phyloP scores from a whole-genome alignment of 2,797 vertebrate species.

The Vireo griseus region DNA sequence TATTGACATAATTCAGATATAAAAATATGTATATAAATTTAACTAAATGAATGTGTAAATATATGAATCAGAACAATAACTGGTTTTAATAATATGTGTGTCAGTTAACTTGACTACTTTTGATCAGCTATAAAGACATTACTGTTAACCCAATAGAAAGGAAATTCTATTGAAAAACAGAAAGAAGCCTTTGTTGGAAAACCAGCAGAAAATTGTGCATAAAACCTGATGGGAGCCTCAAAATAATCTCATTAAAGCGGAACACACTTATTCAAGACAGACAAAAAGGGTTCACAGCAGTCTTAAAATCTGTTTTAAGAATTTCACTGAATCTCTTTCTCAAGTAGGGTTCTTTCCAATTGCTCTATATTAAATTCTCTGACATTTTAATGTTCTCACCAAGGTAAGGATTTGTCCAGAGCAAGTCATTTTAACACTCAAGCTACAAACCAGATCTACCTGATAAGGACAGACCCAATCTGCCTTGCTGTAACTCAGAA shows the following conservation, averaged over 20 bases:
- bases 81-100: slow-evolving; percentile 50
- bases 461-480: slow-evolving; percentile 13
- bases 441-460: slow-evolving; percentile 27
- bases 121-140: slow-evolving; percentile 54
- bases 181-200: slow-evolving; percentile 70
- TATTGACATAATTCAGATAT: not conserved
- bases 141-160: slow-evolving; percentile 55
- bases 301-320: slow-evolving; percentile 66
- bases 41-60: not conserved
- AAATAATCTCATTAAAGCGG: slow-evolving; percentile 76
- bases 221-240: slow-evolving; percentile 72
- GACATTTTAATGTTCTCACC: slow-evolving; percentile 56
- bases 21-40: not conserved
- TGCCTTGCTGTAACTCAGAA: not conserved
- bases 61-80: slow-evolving; percentile 51
- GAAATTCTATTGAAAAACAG: slow-evolving; percentile 65
- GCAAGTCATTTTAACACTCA: slow-evolving; percentile 46
- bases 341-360: slow-evolving; percentile 28
- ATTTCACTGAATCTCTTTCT: slow-evolving; percentile 59
- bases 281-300: slow-evolving; percentile 64
- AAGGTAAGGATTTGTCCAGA: slow-evolving; percentile 35
- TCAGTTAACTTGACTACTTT: slow-evolving; percentile 23
- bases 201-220: slow-evolving; percentile 61
- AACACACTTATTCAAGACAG: slow-evolving; percentile 67
- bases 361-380: slow-evolving; percentile 57